Evolutionary conservation across 2,888 invertebrate species (phyloP).

Genomic region (Nomada ferruginata): DNA sequence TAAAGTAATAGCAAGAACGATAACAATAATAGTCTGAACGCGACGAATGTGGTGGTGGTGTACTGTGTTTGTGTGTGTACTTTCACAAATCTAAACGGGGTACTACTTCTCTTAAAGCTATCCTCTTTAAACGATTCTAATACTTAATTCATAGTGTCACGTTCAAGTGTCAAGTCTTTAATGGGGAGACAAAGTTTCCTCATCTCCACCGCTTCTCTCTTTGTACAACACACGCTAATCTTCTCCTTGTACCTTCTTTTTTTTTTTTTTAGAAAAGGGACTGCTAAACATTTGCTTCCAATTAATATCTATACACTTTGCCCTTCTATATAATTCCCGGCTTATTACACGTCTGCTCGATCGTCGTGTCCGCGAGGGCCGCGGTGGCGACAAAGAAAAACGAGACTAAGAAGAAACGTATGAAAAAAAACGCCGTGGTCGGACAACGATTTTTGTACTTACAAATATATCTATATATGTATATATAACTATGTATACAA

Average conservation of each 20-base stretch:
- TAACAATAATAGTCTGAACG: slow-evolving; percentile 49
- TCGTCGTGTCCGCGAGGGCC: slow-evolving; percentile 58
- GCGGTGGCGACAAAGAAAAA: slow-evolving; percentile 33
- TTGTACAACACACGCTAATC: slow-evolving; percentile 28
- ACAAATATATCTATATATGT: slow-evolving; percentile 47
- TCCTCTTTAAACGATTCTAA: slow-evolving; percentile 49
- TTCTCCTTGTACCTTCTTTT: not conserved
- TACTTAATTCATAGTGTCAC: slow-evolving; percentile 50
- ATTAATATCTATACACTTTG: slow-evolving; percentile 24
- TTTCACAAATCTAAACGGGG: slow-evolving; percentile 50
- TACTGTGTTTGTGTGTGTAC: slow-evolving; percentile 17
- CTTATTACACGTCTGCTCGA: slow-evolving; percentile 23
- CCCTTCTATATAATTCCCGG: slow-evolving; percentile 37
- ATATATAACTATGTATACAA: slow-evolving; percentile 62
- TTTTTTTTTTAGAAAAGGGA: not conserved
- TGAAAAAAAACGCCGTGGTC: slow-evolving; percentile 51
- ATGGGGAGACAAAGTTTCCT: slow-evolving; percentile 13
- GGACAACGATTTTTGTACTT: slow-evolving; percentile 68
- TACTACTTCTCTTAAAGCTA: slow-evolving; percentile 64
- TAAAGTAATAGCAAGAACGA: slow-evolving; percentile 57
- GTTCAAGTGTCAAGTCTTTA: slow-evolving; percentile 62
- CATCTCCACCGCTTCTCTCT: slow-evolving; percentile 36
- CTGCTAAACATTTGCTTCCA: slow-evolving; percentile 6
- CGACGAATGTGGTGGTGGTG: slow-evolving; percentile 20
- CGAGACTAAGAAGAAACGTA: slow-evolving; percentile 29